Base-by-base conservation (phyloP, 2,888 invertebrate species). In the Parelbella ahira region DNA sequence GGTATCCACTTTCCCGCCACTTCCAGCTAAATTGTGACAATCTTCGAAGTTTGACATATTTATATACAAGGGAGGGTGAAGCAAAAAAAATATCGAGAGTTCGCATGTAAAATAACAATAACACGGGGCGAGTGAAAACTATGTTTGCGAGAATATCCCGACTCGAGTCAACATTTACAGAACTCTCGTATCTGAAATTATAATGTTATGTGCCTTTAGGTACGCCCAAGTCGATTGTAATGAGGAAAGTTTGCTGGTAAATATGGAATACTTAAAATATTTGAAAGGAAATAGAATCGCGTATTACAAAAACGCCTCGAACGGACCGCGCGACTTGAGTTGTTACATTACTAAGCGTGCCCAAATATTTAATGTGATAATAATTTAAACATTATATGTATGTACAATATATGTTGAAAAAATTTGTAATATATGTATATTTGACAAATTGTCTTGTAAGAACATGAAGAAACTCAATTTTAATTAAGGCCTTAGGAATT, bases 181-280 rank as follows among this genome's bases (percentile, higher is more conserved):
- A 41, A 41, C 25, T 33, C 27, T 20, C 9, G 18, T 12, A 27
- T 33, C 33, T 33, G 15, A 41, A 33, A 41, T 20, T 41, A 41
- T 33, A 41, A 34, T 33, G 21, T 24, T 32, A 41, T 25, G 27
- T 34, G 28, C 25, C 39, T 33, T 13, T 27, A 21, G 21, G 15
- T 25, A 37, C 18, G 15, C 53, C 48, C 47, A 51, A 56, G 52
- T 55, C 55, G 49, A 53, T 55, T 51, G 53, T 63, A 63, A 65
- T 61, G 62, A 60, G 59, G 60, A 66, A 65, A 63, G 56, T 64
- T 63, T 43, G 33, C 33, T 46, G 46, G 52, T 45, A 54, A 58
- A 59, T 58, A 60, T 56, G 50, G 47, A 62, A 56, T 52, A 46
- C 46, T 55, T 52, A 55, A 48, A 47, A 44, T 43, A 53, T 49